phyloP scores from a whole-genome alignment of 1,140 invertebrate genomes.

The Drosophila murphyi region DNA sequence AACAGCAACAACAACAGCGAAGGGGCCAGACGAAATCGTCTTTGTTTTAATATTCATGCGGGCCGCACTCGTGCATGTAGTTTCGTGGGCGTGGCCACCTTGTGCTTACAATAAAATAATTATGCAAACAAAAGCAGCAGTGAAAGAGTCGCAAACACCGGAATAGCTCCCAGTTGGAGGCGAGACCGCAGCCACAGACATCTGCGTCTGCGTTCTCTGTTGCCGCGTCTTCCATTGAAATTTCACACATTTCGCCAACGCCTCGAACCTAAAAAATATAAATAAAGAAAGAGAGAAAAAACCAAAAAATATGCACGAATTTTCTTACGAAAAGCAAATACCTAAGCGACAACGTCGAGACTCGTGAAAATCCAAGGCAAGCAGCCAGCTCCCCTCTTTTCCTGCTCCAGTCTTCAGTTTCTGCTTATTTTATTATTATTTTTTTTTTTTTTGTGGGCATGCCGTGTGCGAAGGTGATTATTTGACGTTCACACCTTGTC shows the following conservation, averaged over 20 bases:
- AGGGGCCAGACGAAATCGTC: conserved; percentile 50
- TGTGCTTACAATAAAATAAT: conserved; percentile 71
- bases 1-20: not conserved
- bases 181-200: conserved; percentile 30
- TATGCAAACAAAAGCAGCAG: conserved; percentile 66
- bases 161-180: not conserved
- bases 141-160: conserved; percentile 33
- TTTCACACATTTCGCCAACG: conserved; percentile 64
- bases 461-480: conserved; percentile 73
- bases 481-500: conserved; percentile 81
- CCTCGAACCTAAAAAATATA: conserved; percentile 13
- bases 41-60: conserved; percentile 76
- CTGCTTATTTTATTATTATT: not conserved
- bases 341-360: conserved; percentile 21
- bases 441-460: conserved; percentile 36
- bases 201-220: conserved; percentile 15
- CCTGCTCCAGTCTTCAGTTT: not conserved
- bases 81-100: conserved; percentile 43
- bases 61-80: conserved; percentile 51
- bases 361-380: conserved; percentile 28
- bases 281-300: conserved; percentile 14
- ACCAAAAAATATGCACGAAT: conserved; percentile 54
- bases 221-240: conserved; percentile 56
- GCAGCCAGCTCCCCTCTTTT: conserved; percentile 9
- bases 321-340: conserved; percentile 74